These are phyloP conservation scores for Leuciscus idus DNA, from an alignment of 2,113 vertebrate species.

Conservation along the genomic window DNA sequence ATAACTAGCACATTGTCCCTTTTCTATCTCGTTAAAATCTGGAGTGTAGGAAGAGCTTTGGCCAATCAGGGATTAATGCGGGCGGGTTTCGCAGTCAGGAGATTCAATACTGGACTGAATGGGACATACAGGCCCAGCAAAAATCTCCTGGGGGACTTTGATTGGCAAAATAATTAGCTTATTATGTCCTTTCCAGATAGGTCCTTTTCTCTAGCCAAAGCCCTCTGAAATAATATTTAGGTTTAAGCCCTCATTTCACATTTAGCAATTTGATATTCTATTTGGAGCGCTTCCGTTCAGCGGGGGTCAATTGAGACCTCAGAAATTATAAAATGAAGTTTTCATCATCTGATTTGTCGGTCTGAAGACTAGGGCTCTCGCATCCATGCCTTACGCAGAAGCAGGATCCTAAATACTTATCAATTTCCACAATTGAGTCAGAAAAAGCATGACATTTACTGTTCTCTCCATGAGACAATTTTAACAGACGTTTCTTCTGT, in stretches of 20 bases:
- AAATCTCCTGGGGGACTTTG: constrained; percentile 72
- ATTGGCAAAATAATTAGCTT: constrained; percentile 81
- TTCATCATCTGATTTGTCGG: constrained; percentile 70
- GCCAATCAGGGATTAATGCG: constrained; percentile 76
- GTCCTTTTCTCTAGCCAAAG: constrained; percentile 71
- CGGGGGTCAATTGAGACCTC: constrained; percentile 70
- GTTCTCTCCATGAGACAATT: constrained; percentile 49
- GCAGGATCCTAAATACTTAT: constrained; percentile 14
- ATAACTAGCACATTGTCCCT: constrained; percentile 72
- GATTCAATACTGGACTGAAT: constrained; percentile 62
- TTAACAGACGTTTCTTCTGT: constrained; percentile 30
- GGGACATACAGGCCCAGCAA: constrained; percentile 57
- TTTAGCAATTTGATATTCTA: constrained; percentile 75
- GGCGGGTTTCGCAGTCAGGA: constrained; percentile 59
- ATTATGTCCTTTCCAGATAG: constrained; percentile 71
- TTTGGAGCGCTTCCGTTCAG: constrained; percentile 65
- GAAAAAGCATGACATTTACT: constrained; percentile 61
- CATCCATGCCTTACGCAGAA: not conserved
- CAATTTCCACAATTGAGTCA: constrained; percentile 59
- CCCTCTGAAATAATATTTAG: constrained; percentile 74
- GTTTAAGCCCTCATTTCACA: constrained; percentile 76
- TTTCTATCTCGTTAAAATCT: constrained; percentile 73
- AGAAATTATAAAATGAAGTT: constrained; percentile 69
- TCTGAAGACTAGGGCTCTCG: constrained; percentile 34
- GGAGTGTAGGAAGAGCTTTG: constrained; percentile 71